Conservation (phyloP, 2,888 invertebrate genomes). For the Zootermopsis nevadensis region DNA sequence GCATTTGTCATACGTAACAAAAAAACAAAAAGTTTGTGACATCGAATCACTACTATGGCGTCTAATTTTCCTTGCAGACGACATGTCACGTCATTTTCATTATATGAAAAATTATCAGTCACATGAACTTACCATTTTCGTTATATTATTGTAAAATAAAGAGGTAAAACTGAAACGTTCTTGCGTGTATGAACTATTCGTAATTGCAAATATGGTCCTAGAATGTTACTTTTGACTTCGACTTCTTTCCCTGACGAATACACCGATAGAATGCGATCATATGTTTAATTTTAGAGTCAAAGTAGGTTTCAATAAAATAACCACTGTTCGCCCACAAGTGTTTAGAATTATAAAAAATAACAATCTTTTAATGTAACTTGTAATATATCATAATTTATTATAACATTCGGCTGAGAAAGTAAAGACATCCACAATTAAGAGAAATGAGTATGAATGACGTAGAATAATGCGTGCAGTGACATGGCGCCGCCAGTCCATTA, state of each 20-base stretch:
- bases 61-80: slow-evolving; percentile 41
- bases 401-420: not conserved
- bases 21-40: slow-evolving; percentile 32
- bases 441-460: not conserved
- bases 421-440: not conserved
- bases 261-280: not conserved
- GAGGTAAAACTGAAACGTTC: not conserved
- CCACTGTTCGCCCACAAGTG: not conserved
- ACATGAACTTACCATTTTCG: slow-evolving; percentile 13
- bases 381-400: not conserved
- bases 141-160: not conserved
- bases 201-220: not conserved
- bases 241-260: not conserved
- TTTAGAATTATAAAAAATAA: not conserved
- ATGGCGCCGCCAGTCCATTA: no score
- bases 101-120: no score
- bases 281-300: slow-evolving; percentile 1
- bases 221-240: not conserved
- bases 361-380: not conserved
- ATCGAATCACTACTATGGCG: slow-evolving; percentile 40
- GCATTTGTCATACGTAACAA: slow-evolving; percentile 3
- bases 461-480: no score
- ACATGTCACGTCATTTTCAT: slow-evolving; percentile 31
- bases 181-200: not conserved
- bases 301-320: not conserved